These are phyloP conservation scores for Drosophila seclusa DNA, from an alignment of 2,888 invertebrate genomes.

Conservation along the genomic window DNA sequence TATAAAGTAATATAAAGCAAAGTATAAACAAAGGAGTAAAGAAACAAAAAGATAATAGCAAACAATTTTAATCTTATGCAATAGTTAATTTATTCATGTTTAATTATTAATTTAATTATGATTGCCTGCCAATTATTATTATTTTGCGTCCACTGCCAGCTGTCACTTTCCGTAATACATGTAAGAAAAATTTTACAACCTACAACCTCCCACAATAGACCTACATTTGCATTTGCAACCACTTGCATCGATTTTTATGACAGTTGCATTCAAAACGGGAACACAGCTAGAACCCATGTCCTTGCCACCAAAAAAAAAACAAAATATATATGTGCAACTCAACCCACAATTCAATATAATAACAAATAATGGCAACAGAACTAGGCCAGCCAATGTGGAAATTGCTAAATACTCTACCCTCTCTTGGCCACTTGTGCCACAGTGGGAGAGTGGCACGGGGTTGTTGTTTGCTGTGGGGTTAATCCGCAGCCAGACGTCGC, in stretches of 20 bases:
- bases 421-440: slow-evolving; percentile 34
- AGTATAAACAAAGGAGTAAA: not conserved
- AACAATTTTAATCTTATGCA: not conserved
- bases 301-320: slow-evolving; percentile 56
- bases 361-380: slow-evolving; percentile 64
- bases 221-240: slow-evolving; percentile 24
- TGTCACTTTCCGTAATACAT: not conserved
- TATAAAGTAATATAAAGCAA: no score
- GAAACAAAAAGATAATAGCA: not conserved
- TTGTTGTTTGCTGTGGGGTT: slow-evolving; percentile 44
- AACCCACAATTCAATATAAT: slow-evolving; percentile 49
- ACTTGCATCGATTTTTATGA: slow-evolving; percentile 51
- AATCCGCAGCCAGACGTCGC: slow-evolving; percentile 57
- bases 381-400: slow-evolving; percentile 63
- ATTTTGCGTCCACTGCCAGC: not conserved
- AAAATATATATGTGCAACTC: slow-evolving; percentile 7
- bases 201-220: slow-evolving; percentile 9
- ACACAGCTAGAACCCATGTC: slow-evolving; percentile 45
- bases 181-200: not conserved
- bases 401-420: slow-evolving; percentile 37
- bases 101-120: not conserved
- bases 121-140: not conserved
- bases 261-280: slow-evolving; percentile 33
- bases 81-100: not conserved
- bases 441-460: slow-evolving; percentile 18